Conservation (phyloP, 1,140 invertebrate species). For the Plodia interpunctella region DNA sequence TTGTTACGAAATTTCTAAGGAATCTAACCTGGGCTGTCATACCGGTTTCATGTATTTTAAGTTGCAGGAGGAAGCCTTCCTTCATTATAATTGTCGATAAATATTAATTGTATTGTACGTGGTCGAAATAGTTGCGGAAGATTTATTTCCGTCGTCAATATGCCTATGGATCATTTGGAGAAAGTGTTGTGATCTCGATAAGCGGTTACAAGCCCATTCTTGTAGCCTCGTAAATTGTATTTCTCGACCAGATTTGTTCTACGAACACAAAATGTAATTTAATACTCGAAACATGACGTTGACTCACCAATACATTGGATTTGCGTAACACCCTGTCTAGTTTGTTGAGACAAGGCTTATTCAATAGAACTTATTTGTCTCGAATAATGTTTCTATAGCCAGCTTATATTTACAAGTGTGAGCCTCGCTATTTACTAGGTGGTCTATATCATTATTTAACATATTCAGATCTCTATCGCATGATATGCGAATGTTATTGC, state of each 20-base stretch:
- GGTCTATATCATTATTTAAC: conserved; percentile 28
- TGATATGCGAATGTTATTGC: conserved; percentile 20
- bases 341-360: conserved; percentile 17
- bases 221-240: conserved; percentile 47
- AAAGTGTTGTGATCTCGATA: conserved; percentile 41
- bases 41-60: conserved; percentile 10
- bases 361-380: conserved; percentile 10
- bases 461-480: conserved; percentile 29
- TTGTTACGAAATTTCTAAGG: conserved; percentile 19
- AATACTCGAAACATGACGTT: conserved; percentile 44
- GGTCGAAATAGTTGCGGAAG: conserved; percentile 13
- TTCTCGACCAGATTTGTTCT: conserved; percentile 39
- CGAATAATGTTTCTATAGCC: neutral
- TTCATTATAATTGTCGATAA: neutral
- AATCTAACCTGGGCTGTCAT: conserved; percentile 21
- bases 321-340: conserved; percentile 27
- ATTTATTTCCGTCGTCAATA: conserved; percentile 14
- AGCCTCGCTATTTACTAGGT: conserved; percentile 22
- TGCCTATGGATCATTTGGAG: conserved; percentile 23
- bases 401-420: conserved; percentile 21
- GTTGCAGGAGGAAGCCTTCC: conserved; percentile 8
- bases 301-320: conserved; percentile 43
- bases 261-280: conserved; percentile 46
- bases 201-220: conserved; percentile 36
- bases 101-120: no score